phyloP scores from a whole-genome alignment of 2,113 vertebrate genomes.

The Tringa solitaria region DNA sequence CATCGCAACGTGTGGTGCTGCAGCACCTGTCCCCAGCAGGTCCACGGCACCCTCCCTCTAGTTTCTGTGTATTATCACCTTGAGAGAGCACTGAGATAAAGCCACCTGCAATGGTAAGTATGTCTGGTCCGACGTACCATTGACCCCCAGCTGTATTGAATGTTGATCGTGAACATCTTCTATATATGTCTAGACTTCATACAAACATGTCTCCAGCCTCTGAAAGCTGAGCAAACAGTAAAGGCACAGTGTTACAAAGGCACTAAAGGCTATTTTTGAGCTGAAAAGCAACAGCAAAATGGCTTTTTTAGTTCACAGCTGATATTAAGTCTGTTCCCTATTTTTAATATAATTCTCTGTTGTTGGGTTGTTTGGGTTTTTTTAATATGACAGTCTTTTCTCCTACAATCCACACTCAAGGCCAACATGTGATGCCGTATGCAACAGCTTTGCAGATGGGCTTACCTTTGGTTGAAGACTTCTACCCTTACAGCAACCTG shows the following conservation, averaged over 20 bases:
- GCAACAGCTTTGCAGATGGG: not conserved
- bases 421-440: not conserved
- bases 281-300: not conserved
- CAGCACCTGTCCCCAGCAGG: accelerated
- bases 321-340: not conserved
- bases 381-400: not conserved
- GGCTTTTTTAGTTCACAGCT: not conserved
- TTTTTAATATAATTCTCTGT: not conserved
- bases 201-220: not conserved
- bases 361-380: not conserved
- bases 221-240: not conserved
- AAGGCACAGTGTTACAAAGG: not conserved
- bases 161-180: not conserved
- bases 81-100: not conserved
- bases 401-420: not conserved
- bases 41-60: not conserved
- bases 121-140: not conserved
- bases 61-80: not conserved
- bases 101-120: not conserved
- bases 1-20: accelerated
- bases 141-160: not conserved
- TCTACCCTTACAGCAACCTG: not conserved
- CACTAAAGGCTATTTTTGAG: not conserved
- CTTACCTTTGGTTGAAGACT: not conserved
- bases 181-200: not conserved